A percentile compares a stretch with the other conserved stretches of the same genome.
phyloP scores from a whole-genome alignment of 2,797 vertebrate genomes.

The Scyliorhinus canicula region DNA sequence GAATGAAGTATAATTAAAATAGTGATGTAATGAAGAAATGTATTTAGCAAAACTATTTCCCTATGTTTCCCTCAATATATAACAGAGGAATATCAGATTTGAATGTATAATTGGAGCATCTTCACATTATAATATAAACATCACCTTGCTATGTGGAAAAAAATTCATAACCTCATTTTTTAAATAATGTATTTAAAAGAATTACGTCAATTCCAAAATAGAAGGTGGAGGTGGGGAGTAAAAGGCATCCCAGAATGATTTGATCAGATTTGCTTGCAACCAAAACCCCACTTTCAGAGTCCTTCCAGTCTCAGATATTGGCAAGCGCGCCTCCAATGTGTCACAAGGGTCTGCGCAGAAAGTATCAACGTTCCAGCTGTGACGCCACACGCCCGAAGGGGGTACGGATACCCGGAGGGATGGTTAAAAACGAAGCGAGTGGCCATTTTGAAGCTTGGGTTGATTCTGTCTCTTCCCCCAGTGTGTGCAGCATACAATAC shows the following conservation, averaged over 20 bases:
- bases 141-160: background rate
- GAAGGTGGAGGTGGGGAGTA: background rate
- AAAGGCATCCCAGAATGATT: background rate
- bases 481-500: conserved; percentile 19
- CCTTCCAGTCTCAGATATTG: background rate
- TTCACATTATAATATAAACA: background rate
- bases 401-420: background rate
- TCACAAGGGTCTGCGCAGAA: conserved; percentile 4
- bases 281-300: background rate
- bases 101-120: background rate
- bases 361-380: background rate
- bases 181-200: background rate
- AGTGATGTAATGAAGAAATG: background rate
- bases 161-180: background rate
- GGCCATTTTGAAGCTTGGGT: background rate
- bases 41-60: background rate
- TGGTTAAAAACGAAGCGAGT: background rate
- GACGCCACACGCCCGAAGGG: background rate
- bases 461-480: background rate
- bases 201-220: background rate
- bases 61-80: background rate
- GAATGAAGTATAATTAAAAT: too few relatives aligned
- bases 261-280: background rate
- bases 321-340: background rate
- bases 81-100: background rate